These are phyloP conservation scores for Spialia ferax DNA, from an alignment of 2,888 invertebrate species.

Conservation along the genomic window DNA sequence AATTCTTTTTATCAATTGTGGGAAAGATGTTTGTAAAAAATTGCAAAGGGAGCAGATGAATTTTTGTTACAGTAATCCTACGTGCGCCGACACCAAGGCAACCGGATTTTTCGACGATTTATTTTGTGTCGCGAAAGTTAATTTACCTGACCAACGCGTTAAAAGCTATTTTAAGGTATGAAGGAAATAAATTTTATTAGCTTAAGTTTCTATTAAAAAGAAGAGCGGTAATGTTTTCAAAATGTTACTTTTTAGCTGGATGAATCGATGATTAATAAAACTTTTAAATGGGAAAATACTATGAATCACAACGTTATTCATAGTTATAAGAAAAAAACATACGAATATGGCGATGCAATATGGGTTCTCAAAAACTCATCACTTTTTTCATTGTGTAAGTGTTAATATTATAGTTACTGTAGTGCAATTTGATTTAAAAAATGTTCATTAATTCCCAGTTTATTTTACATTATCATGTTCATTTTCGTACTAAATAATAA, in stretches of 20 bases:
- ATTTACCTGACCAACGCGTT: conserved; percentile 65
- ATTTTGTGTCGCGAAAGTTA: conserved; percentile 73
- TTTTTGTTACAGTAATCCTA: conserved; percentile 31
- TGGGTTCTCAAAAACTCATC: conserved; percentile 68
- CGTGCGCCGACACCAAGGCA: conserved; percentile 46
- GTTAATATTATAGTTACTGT: background rate
- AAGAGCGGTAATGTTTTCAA: too few species aligned
- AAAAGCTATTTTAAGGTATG: conserved; percentile 55
- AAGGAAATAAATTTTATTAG: too few species aligned
- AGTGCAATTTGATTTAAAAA: background rate
- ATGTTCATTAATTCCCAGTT: conserved; percentile 1
- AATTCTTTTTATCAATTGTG: conserved; percentile 88
- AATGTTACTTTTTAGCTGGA: conserved; percentile 53
- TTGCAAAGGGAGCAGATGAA: background rate
- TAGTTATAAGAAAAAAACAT: conserved; percentile 60
- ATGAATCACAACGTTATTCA: conserved; percentile 43
- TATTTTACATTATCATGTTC: too few species aligned
- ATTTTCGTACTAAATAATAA: too few species aligned
- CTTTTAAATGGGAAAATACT: conserved; percentile 61
- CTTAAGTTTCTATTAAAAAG: too few species aligned
- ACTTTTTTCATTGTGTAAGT: conserved; percentile 64
- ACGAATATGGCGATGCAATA: conserved; percentile 63
- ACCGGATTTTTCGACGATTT: conserved; percentile 57
- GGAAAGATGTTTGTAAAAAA: conserved; percentile 47
- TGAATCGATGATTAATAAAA: conserved; percentile 46